Evolutionary conservation across 2,888 invertebrate genomes (phyloP), one percentile per base, ranked within the genome.

Genomic region (Xanthostigma xanthostigma): DNA sequence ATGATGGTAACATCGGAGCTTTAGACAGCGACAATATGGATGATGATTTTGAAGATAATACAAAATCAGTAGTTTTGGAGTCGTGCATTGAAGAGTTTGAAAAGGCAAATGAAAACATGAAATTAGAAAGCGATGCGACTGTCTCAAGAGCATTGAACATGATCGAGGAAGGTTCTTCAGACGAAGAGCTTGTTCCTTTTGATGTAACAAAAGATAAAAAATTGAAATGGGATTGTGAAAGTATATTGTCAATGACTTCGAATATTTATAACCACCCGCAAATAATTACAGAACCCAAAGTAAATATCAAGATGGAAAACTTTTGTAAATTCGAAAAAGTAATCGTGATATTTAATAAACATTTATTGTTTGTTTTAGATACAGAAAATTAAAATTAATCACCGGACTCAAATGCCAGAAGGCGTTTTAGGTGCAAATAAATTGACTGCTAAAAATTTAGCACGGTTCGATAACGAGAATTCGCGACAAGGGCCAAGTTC

Each of bases 221-320:
- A 57, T 74, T 79, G 53, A 82, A 79, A 63, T 92, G 86, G 87
- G 94, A 95, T 68, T 94, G 94, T 60, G 87, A 94, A 70, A 88
- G 88, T 49, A 84, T 94, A 55, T 69, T 94, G 6, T 86, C 88
- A 14, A 93, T 90, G 0, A 90, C 90, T 64, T 93, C 93, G 8
- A 95, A 84, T 62, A 72, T 87, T 46, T 92, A 91, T 64, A 95
- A 96, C 68, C 90, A 89, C 68, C 96, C 96, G 0, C 89, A 86
- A 63, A 58, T 91, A 17, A 92, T 94, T 46, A 73, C 76, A 44
- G 89, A 87, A 59, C 79, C 81, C 0, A 77, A 74, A 65, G 81
- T 79, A 61, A 59, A 60, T 51, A 36, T 17, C 36, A 13, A 39
- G 12, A 44, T 10, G 37, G 36, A 11, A 45, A 12, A 36, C 42